These are phyloP conservation scores for Chloropsis hardwickii DNA, from an alignment of 2,113 vertebrate genomes.

Conservation along the genomic window DNA sequence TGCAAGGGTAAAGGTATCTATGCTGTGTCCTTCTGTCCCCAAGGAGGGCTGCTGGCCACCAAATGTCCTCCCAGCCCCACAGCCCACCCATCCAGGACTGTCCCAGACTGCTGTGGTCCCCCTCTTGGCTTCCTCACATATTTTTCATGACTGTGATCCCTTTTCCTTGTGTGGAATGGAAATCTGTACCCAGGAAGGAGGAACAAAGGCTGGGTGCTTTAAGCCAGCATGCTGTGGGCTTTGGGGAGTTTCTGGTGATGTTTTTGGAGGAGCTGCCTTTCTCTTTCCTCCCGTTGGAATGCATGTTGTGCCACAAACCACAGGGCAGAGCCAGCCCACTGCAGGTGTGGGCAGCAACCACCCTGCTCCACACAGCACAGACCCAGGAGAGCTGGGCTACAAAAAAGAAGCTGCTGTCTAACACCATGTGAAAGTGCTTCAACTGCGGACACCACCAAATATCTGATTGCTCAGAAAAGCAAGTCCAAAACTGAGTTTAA, in stretches of 20 bases:
- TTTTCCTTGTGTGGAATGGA: neutral
- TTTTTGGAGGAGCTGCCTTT: neutral
- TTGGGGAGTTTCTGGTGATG: neutral
- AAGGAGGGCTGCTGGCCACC: neutral
- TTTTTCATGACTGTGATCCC: neutral
- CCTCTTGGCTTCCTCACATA: neutral
- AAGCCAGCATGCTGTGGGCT: neutral
- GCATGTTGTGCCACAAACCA: neutral
- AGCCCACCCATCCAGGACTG: neutral
- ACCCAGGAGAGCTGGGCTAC: neutral
- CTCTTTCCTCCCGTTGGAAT: neutral
- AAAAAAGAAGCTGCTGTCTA: neutral
- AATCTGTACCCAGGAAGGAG: neutral
- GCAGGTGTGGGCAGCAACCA: neutral
- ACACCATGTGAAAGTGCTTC: neutral
- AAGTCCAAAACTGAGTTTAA: neutral
- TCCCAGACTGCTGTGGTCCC: neutral
- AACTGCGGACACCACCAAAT: neutral
- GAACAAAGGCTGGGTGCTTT: neutral
- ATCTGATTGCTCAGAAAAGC: neutral
- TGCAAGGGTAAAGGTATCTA: neutral
- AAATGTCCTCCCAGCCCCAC: neutral
- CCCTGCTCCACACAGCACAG: neutral
- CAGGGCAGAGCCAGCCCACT: neutral
- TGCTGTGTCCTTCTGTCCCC: rapidly evolving